phyloP scores from a whole-genome alignment of 2,888 invertebrate species.

The Clunio marinus region DNA sequence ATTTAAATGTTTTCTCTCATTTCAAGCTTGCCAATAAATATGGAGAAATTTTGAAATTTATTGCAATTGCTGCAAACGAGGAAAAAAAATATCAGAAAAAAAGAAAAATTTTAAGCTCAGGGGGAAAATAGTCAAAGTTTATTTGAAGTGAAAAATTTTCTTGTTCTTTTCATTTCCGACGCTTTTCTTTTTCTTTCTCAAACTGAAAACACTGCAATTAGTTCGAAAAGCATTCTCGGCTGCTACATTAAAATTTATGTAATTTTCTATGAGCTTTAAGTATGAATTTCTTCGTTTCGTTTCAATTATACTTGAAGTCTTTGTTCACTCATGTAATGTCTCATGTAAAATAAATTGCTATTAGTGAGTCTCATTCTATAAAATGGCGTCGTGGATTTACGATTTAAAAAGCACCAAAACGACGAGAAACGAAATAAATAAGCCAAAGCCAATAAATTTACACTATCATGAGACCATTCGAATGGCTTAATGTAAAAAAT shows the following conservation, averaged over 20 bases:
- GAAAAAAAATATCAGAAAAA: background rate
- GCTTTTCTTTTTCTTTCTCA: too few species aligned
- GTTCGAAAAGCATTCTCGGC: background rate
- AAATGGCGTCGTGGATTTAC: conserved; percentile 6
- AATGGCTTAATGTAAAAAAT: conserved; percentile 4
- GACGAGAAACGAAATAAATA: background rate
- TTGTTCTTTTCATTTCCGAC: too few species aligned
- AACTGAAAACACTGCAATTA: background rate
- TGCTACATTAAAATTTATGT: background rate
- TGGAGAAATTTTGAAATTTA: too few species aligned
- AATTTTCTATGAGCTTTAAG: background rate
- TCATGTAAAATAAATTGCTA: conserved; percentile 1
- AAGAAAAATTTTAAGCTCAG: background rate
- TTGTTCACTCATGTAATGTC: background rate
- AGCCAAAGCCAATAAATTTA: background rate
- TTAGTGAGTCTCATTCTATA: too few species aligned
- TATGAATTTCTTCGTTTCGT: background rate
- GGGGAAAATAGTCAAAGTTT: background rate
- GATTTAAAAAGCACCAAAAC: background rate
- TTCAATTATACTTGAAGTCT: background rate
- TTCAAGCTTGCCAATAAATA: too few species aligned
- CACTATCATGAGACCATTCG: background rate
- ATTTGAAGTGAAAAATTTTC: background rate
- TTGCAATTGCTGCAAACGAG: background rate
- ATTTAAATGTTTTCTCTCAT: too few species aligned